A percentile compares a stretch with the other conserved stretches of the same genome.
phyloP scores from a whole-genome alignment of 2,113 vertebrate species.

The Tachycineta bicolor region DNA sequence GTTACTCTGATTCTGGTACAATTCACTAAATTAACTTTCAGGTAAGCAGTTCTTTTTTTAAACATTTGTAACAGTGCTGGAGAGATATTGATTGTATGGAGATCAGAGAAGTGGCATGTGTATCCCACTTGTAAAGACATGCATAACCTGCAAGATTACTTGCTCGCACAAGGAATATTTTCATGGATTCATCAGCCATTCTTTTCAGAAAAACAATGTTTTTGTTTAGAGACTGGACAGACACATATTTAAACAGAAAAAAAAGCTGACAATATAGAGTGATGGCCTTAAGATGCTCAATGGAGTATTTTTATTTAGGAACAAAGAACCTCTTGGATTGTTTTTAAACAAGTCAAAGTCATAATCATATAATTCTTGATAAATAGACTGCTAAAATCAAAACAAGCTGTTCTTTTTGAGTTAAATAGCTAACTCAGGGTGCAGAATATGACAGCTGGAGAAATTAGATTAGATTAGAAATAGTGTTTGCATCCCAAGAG shows the following conservation, averaged over 20 bases:
- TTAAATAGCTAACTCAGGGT: not conserved
- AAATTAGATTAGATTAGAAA: conserved; percentile 20
- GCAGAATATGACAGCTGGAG: not conserved
- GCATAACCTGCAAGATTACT: not conserved
- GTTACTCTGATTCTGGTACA: not conserved
- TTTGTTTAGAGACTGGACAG: not conserved
- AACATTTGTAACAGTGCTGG: not conserved
- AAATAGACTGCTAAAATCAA: not conserved
- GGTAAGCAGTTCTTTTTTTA: not conserved
- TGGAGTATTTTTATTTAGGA: not conserved
- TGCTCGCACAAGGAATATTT: not conserved
- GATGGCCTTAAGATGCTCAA: not conserved
- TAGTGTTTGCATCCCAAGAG: not conserved
- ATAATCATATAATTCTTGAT: not conserved
- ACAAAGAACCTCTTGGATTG: not conserved
- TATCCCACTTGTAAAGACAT: not conserved
- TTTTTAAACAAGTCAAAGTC: not conserved
- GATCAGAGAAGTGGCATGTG: not conserved
- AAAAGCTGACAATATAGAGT: not conserved
- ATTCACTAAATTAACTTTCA: not conserved
- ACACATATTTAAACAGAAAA: not conserved
- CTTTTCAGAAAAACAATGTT: not conserved
- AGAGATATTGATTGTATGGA: not conserved
- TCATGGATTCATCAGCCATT: not conserved
- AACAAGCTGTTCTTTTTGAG: not conserved